These are phyloP conservation scores for Actenoides hombroni DNA, from an alignment of 2,113 vertebrate genomes.

Conservation along the genomic window DNA sequence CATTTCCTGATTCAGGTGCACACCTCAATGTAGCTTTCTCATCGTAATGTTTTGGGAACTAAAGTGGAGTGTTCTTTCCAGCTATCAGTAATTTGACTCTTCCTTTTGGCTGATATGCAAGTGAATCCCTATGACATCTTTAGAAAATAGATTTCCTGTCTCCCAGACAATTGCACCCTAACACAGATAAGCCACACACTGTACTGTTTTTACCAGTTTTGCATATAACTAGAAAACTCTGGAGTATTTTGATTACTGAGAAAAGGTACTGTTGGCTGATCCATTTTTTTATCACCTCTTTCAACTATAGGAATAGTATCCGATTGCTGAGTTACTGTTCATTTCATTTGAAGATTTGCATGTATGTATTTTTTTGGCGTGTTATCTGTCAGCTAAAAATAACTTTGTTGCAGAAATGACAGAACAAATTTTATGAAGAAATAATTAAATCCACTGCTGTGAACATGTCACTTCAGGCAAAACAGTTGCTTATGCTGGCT, in stretches of 20 bases:
- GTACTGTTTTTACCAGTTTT: background rate
- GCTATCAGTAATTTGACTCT: background rate
- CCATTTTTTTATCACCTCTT: background rate
- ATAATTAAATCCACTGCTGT: slow-evolving; percentile 60
- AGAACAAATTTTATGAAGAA: slow-evolving; percentile 54
- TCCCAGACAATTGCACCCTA: background rate
- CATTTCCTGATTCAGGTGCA: background rate
- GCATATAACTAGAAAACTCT: background rate
- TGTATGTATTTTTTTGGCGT: background rate
- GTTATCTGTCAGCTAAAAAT: slow-evolving; percentile 55
- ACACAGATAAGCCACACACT: background rate
- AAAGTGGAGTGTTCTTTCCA: background rate
- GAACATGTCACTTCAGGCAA: slow-evolving; percentile 69
- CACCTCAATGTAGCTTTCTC: background rate
- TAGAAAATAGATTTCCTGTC: background rate
- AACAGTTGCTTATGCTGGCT: slow-evolving; percentile 55
- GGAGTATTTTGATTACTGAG: background rate
- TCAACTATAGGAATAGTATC: background rate
- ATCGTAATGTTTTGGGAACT: background rate
- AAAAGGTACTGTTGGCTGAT: background rate
- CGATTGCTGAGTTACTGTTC: slow-evolving; percentile 3
- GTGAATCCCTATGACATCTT: background rate
- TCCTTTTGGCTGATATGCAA: background rate
- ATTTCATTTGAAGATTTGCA: slow-evolving; percentile 19
- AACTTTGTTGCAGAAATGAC: slow-evolving; percentile 43